These are phyloP conservation scores for Antheraea mylitta DNA, from an alignment of 1,140 invertebrate species.

Conservation along the genomic window DNA sequence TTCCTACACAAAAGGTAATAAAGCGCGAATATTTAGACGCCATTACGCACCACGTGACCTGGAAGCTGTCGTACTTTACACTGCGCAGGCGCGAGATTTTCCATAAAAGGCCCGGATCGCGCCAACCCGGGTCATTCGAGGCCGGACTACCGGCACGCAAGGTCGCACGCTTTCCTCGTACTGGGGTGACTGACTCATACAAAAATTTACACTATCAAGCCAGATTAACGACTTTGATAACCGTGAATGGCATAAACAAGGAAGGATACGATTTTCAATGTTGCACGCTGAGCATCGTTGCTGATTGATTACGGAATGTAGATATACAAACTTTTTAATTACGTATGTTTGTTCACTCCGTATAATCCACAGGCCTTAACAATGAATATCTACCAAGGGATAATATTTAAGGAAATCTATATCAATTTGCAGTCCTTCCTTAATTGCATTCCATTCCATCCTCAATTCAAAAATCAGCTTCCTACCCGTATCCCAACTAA, in stretches of 20 bases:
- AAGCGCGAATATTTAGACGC: neutral
- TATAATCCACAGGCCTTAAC: neutral
- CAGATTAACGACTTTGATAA: conserved; percentile 48
- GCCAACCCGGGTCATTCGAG: conserved; percentile 36
- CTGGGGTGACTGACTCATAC: conserved; percentile 56
- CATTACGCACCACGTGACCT: conserved; percentile 32
- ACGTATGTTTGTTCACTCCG: neutral
- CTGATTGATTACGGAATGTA: neutral
- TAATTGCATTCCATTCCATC: too few species aligned
- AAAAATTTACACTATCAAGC: conserved; percentile 45
- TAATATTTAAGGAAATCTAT: too few species aligned
- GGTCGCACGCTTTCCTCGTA: conserved; percentile 31
- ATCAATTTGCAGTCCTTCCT: too few species aligned
- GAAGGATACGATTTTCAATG: conserved; percentile 34
- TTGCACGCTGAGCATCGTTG: neutral
- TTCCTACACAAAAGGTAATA: neutral
- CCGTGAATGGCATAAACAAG: conserved; percentile 29
- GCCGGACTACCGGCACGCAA: conserved; percentile 31
- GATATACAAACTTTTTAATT: neutral
- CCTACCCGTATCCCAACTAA: too few species aligned
- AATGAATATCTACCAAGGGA: too few species aligned
- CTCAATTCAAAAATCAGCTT: too few species aligned
- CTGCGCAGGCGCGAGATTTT: conserved; percentile 23
- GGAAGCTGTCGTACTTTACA: conserved; percentile 34
- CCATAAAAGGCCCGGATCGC: conserved; percentile 48